Evolutionary conservation across 2,797 vertebrate species (phyloP), one percentile per base, ranked within the genome.

Genomic region (Chromis chromis): DNA sequence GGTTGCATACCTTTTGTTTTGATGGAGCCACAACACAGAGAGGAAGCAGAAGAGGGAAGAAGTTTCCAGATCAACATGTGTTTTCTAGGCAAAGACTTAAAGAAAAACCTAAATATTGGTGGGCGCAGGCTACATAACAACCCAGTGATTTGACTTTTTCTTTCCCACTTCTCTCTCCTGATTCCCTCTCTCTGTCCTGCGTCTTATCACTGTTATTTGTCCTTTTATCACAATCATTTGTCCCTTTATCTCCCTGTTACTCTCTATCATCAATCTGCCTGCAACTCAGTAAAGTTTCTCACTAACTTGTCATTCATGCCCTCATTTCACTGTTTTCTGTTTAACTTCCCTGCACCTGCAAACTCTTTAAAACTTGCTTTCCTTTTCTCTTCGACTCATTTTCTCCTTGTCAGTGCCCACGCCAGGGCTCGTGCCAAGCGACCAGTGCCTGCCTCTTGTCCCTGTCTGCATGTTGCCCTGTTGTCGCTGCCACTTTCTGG

Each of bases 401-500:
- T 59, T 53, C 44, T 66, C 68, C 72, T 60, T 69, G 69, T 78
- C 80, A 72, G 66, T 49, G 58, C 33, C 78, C 12, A 22, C 86
- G 90, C 82, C 86, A 89, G 75, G 82, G 75, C 65, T 14, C 40
- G 58, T 90, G 88, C 88, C 84, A 84, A 79, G 76, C 71, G 67
- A 63, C 85, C 83, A 50, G 59, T 27, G 70, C 52, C 65, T 65
- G 79, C 71, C 71, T 84, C 87, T 81, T 88, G 87, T 87, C 81
- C 76, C 72, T 77, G 79, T 70, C 86, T 81, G 83, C 83, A 59
- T 91, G 89, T 84, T 64, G 82, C 76, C 86, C 74, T 83, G 85
- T 86, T 86, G 86, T 88, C 49, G 64, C 86, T 86, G 87, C 83
- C 80, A 79, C 82, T 88, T 89, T 83, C 87, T 93, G 93, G 93